phyloP scores from a whole-genome alignment of 2,113 vertebrate genomes.

The Hyaena hyaena region DNA sequence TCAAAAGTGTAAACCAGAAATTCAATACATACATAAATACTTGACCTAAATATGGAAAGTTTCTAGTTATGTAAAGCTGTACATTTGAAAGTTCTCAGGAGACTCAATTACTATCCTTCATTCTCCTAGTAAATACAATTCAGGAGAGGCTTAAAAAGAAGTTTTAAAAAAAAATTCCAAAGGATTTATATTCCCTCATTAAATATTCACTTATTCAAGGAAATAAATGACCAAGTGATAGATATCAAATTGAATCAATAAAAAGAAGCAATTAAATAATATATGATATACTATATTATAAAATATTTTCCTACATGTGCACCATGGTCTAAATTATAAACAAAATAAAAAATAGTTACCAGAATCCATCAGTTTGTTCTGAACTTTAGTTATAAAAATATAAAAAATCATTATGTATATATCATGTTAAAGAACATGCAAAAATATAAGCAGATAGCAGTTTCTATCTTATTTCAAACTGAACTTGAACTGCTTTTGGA shows the following conservation, averaged over 20 bases:
- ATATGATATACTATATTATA: neutral
- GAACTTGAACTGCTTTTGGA: neutral
- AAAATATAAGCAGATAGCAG: neutral
- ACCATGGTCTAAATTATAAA: neutral
- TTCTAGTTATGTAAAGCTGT: constrained; percentile 69
- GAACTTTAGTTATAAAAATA: neutral
- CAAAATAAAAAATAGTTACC: constrained; percentile 42
- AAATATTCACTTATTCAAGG: constrained; percentile 59
- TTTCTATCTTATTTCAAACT: neutral
- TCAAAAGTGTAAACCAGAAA: constrained; percentile 56
- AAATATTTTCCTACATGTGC: neutral
- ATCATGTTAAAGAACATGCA: constrained; percentile 19
- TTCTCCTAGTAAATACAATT: constrained; percentile 63
- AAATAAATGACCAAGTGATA: constrained; percentile 35
- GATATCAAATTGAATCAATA: neutral
- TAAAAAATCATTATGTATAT: neutral
- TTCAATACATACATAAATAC: constrained; percentile 32
- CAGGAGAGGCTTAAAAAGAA: constrained; percentile 59
- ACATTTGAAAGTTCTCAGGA: constrained; percentile 67
- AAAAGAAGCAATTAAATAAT: constrained; percentile 42
- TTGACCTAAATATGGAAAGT: constrained; percentile 51
- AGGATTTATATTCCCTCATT: constrained; percentile 54
- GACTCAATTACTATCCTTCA: constrained; percentile 62
- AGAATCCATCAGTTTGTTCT: neutral
- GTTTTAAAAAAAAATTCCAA: constrained; percentile 67